phyloP scores from a whole-genome alignment of 2,797 vertebrate species.

The Melanitta fusca region DNA sequence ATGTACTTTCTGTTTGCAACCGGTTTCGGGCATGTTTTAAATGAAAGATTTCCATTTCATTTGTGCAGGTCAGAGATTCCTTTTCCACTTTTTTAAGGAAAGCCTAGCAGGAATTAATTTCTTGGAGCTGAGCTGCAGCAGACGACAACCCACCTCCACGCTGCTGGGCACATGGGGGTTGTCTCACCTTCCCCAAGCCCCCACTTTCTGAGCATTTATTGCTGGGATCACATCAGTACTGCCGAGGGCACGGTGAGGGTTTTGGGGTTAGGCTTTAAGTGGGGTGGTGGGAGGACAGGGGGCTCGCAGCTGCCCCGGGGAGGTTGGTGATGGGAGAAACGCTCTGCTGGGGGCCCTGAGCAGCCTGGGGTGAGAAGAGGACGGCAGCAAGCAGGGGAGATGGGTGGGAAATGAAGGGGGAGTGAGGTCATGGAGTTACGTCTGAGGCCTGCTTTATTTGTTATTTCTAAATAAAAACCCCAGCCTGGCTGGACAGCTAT shows the following conservation, averaged over 20 bases:
- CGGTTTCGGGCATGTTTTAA: neutral
- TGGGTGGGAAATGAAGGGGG: neutral
- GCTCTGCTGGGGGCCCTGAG: neutral
- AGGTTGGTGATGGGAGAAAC: neutral
- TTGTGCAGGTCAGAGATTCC: neutral
- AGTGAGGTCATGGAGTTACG: constrained; percentile 9
- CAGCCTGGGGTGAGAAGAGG: neutral
- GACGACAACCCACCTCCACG: neutral
- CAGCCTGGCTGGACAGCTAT: constrained; percentile 34
- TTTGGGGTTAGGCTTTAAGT: neutral
- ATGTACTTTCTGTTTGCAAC: neutral
- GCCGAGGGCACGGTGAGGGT: neutral
- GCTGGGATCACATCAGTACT: neutral
- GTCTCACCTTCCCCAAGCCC: neutral
- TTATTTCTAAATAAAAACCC: constrained; percentile 64
- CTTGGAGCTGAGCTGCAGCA: neutral
- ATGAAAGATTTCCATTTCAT: neutral
- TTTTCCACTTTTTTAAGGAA: neutral
- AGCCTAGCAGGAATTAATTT: neutral
- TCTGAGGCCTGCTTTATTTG: constrained; percentile 16
- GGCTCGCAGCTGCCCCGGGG: neutral
- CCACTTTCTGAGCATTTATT: neutral
- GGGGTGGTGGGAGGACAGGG: neutral
- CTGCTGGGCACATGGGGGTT: no score
- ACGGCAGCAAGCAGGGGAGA: neutral